Percentiles rank a stretch among this genome's conserved stretches.
Evolutionary conservation across 2,888 invertebrate species (phyloP).

Genomic region (Drosophila kuntzei): DNA sequence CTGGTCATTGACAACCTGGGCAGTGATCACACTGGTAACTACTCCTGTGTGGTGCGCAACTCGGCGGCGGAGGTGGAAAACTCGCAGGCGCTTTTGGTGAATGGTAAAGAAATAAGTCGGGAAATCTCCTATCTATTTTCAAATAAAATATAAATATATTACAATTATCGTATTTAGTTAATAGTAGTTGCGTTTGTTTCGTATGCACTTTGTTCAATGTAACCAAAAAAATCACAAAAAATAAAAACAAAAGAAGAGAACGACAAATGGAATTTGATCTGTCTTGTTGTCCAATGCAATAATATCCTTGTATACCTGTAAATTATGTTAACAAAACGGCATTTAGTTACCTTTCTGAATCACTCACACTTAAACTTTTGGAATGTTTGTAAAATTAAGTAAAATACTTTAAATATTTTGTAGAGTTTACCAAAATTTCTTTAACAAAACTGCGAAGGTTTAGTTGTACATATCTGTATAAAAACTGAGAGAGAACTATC

Average conservation of each 20-base stretch:
- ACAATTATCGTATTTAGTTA: slow-evolving; percentile 60
- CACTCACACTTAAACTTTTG: slow-evolving; percentile 66
- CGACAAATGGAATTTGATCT: slow-evolving; percentile 34
- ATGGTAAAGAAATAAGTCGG: slow-evolving; percentile 88
- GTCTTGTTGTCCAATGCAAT: slow-evolving; percentile 36
- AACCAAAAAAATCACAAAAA: slow-evolving; percentile 25
- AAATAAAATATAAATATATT: slow-evolving; percentile 19
- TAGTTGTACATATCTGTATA: slow-evolving; percentile 57
- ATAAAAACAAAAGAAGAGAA: slow-evolving; percentile 26
- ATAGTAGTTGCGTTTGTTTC: slow-evolving; percentile 70
- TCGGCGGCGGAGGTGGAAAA: slow-evolving; percentile 90
- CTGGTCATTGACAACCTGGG: slow-evolving; percentile 91
- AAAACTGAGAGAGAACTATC: slow-evolving; percentile 20
- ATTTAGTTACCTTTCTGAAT: slow-evolving; percentile 41
- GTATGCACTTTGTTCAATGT: slow-evolving; percentile 60
- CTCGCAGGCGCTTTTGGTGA: slow-evolving; percentile 91
- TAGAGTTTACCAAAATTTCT: slow-evolving; percentile 45
- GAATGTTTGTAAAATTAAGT: slow-evolving; percentile 76
- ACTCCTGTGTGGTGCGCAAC: slow-evolving; percentile 91
- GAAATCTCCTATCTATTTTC: slow-evolving; percentile 1
- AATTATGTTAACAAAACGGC: slow-evolving; percentile 49
- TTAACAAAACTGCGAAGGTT: slow-evolving; percentile 82
- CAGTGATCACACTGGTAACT: slow-evolving; percentile 92
- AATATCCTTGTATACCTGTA: slow-evolving; percentile 52
- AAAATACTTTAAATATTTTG: slow-evolving; percentile 45